Conservation (phyloP, 2,888 invertebrate species). For the Clusia tigrina region DNA sequence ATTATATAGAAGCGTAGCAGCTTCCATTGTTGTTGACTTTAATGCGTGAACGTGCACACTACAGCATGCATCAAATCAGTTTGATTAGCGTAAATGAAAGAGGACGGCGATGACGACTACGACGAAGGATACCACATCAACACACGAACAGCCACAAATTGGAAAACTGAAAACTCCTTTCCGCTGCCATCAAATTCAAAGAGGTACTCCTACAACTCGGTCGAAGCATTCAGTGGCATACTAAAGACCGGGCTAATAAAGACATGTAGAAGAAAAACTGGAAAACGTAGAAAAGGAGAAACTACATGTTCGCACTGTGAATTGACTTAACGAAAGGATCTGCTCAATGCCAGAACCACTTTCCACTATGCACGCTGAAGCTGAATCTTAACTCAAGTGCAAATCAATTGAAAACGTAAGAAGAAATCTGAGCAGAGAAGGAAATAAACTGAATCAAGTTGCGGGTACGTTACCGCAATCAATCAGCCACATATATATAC, state of each 20-base stretch:
- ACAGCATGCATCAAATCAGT: conserved; percentile 43
- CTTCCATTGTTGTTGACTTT: conserved; percentile 7
- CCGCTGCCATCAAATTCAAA: neutral
- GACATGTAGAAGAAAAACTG: neutral
- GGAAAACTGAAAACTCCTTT: neutral
- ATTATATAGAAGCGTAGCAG: neutral
- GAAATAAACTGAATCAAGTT: too few relatives aligned
- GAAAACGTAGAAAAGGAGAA: too few relatives aligned
- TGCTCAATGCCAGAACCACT: too few relatives aligned
- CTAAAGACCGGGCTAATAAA: conserved; percentile 4
- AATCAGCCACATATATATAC: too few relatives aligned
- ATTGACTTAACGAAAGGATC: too few relatives aligned
- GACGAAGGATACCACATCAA: neutral
- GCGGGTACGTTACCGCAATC: too few relatives aligned
- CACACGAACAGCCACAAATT: neutral
- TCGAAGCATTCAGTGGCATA: neutral
- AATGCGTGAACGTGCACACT: conserved; percentile 29
- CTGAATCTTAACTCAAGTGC: too few relatives aligned
- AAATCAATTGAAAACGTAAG: conserved; percentile 6
- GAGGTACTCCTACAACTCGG: too few relatives aligned
- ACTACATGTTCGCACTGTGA: too few relatives aligned
- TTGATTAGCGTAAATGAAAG: conserved; percentile 45
- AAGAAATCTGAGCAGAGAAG: too few relatives aligned
- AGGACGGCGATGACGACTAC: conserved; percentile 14
- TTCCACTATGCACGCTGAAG: too few relatives aligned